Evolutionary conservation across 2,888 invertebrate genomes (phyloP).

Genomic region (Pogonocherus hispidulus): DNA sequence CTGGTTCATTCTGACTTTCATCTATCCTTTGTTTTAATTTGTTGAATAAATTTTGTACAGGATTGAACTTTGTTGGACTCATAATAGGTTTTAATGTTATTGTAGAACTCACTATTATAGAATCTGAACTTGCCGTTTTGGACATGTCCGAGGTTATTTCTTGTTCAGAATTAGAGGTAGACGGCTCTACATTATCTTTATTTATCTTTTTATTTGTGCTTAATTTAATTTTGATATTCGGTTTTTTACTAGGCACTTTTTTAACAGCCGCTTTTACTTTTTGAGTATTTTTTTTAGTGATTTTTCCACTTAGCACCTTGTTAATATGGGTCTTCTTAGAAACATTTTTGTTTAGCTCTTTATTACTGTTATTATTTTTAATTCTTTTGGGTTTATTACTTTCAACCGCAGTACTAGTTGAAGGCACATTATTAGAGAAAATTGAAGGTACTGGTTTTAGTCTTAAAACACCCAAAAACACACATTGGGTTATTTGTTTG

Average conservation of each 20-base stretch:
- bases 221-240: slow-evolving; percentile 40
- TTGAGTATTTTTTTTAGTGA: slow-evolving; percentile 42
- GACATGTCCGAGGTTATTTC: slow-evolving; percentile 1
- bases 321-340: slow-evolving; percentile 39
- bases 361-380: slow-evolving; percentile 42
- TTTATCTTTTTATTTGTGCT: slow-evolving; percentile 36
- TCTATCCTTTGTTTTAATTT: slow-evolving; percentile 45
- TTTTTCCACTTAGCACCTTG: slow-evolving; percentile 43
- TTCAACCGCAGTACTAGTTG: slow-evolving; percentile 28
- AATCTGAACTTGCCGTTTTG: not conserved
- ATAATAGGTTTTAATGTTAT: slow-evolving; percentile 30
- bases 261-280: slow-evolving; percentile 43
- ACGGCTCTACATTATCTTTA: slow-evolving; percentile 1
- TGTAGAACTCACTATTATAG: slow-evolving; percentile 7
- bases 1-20: slow-evolving; percentile 7
- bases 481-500: slow-evolving; percentile 54
- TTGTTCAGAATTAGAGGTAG: not conserved
- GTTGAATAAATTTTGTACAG: slow-evolving; percentile 46
- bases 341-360: slow-evolving; percentile 41
- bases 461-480: slow-evolving; percentile 55
- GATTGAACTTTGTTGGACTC: slow-evolving; percentile 38
- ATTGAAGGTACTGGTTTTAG: slow-evolving; percentile 55
- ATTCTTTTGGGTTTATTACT: slow-evolving; percentile 34
- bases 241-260: slow-evolving; percentile 40
- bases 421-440: slow-evolving; percentile 42